Evolutionary conservation across 1,140 invertebrate genomes (phyloP).

Genomic region (Heliconius congener): DNA sequence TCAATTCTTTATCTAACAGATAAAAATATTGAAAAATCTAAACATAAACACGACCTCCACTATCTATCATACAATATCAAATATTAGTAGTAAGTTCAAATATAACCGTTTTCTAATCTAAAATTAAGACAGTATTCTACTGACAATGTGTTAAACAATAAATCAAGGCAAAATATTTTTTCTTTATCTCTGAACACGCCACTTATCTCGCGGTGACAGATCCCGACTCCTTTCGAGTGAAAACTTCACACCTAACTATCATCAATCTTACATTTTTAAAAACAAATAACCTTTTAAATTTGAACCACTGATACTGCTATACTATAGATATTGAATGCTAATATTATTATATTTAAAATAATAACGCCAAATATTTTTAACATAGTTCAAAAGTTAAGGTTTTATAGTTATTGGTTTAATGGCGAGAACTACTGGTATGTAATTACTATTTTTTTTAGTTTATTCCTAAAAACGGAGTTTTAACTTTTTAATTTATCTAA

Average conservation of each 20-base stretch:
- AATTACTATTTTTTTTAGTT: too few relatives aligned
- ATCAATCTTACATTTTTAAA: conserved; percentile 67
- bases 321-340: not conserved
- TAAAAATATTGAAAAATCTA: too few relatives aligned
- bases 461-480: too few relatives aligned
- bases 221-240: conserved; percentile 36
- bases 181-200: conserved; percentile 34
- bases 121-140: not conserved
- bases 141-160: conserved; percentile 15
- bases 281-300: conserved; percentile 58
- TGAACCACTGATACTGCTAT: conserved; percentile 3
- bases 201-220: conserved; percentile 45
- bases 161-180: conserved; percentile 32
- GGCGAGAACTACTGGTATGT: too few relatives aligned
- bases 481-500: too few relatives aligned
- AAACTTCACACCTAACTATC: conserved; percentile 65
- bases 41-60: too few relatives aligned
- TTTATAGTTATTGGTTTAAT: too few relatives aligned
- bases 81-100: not conserved
- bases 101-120: not conserved
- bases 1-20: too few relatives aligned
- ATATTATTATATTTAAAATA: too few relatives aligned
- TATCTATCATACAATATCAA: not conserved
- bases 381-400: too few relatives aligned
- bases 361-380: too few relatives aligned